A percentile compares a stretch with the other conserved stretches of the same genome.
These are phyloP conservation scores for Spilogale gracilis DNA, from an alignment of 2,113 vertebrate genomes.

Conservation along the genomic window DNA sequence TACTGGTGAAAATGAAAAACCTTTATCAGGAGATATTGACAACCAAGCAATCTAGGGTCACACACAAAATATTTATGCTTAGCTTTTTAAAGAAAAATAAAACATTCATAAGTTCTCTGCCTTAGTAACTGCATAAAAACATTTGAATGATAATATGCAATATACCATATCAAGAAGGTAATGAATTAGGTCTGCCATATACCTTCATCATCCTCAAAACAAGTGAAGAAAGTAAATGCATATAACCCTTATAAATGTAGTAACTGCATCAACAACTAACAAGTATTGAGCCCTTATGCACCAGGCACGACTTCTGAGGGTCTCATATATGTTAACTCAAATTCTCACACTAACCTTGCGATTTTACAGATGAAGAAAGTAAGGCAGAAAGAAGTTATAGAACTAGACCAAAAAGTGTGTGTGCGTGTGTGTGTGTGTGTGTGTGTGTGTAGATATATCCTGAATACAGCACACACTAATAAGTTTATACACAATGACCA, in stretches of 20 bases:
- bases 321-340: not conserved
- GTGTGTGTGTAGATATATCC: not conserved
- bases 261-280: not conserved
- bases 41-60: not conserved
- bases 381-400: not conserved
- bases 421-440: no score
- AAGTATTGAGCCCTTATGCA: not conserved
- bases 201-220: constrained; percentile 31
- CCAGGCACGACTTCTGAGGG: not conserved
- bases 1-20: not conserved
- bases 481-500: not conserved
- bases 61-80: not conserved
- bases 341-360: not conserved
- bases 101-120: not conserved
- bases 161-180: not conserved
- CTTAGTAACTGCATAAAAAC: not conserved
- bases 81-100: constrained; percentile 37
- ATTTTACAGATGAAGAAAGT: constrained; percentile 7
- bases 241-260: not conserved
- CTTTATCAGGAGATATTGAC: not conserved
- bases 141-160: not conserved
- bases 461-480: not conserved
- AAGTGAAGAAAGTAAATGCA: not conserved
- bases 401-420: not conserved
- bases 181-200: not conserved